Evolutionary conservation across 2,113 vertebrate species (phyloP), one percentile per base, ranked within the genome.

Genomic region (Meriones unguiculatus): DNA sequence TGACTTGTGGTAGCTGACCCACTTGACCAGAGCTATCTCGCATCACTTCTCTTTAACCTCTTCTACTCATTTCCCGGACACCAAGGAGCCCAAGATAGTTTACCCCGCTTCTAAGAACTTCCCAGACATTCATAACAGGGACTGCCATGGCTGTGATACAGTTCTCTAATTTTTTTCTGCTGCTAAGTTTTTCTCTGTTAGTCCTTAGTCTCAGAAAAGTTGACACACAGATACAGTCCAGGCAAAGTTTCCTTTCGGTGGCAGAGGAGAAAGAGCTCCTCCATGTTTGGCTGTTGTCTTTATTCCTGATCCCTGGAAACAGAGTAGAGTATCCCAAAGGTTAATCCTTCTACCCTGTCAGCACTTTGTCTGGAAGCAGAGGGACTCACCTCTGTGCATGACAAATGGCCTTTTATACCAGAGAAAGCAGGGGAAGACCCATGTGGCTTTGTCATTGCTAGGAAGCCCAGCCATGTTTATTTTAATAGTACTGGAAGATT

Each of bases 381-480:
- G 50, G 4, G 41, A 5, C 73, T 81, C 32, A 65, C 90, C 64
- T 80, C 62, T 73, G n/a, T 65, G 89, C 73, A 20, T 38, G 73
- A 59, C 65, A 65, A 67, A n/a, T 35, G 38, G 72, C 64, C 75
- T 64, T 59, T 46, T 11, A 0, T 84, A 70, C 97, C 96, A 94
- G 84, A 69, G 67, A 91, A 84, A 95, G 64, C 93, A 73, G 87
- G 90, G 72, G 67, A 67, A 72, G 84, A 93, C 30, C 30, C 50
- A 18, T 75, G 87, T 2, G 38, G 62, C 59, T 59, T 11, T 91
- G 94, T 93, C 18, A 89, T 97, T 97, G 95, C 96, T 97, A 93
- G 91, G 96, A 59, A 93, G 95, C 93, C 5, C 17, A 46, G 73
- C 7, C 59, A 69, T 77, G 78, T 94, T 94, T 80, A 84, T 89